A percentile compares a stretch with the other conserved stretches of the same genome.
These are phyloP conservation scores for Dynastes maya DNA, from an alignment of 2,888 invertebrate species.

Conservation along the genomic window DNA sequence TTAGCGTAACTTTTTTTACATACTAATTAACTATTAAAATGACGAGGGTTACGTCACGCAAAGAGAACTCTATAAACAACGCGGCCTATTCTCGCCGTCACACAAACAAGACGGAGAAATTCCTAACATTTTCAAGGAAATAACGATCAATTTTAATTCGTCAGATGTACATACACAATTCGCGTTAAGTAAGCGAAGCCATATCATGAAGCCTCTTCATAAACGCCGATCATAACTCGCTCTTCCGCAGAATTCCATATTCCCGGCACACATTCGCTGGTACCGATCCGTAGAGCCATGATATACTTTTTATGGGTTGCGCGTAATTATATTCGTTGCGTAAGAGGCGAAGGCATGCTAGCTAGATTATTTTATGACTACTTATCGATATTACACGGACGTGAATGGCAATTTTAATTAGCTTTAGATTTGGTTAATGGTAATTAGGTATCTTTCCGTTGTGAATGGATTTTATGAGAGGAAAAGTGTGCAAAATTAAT, in stretches of 20 bases:
- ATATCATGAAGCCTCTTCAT: conserved; percentile 7
- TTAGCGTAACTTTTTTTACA: conserved; percentile 18
- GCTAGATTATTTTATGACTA: background rate
- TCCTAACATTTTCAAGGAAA: conserved; percentile 8
- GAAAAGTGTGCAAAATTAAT: no score
- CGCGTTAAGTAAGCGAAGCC: background rate
- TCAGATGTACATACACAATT: conserved; percentile 9
- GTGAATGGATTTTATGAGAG: no score
- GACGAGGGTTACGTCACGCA: conserved; percentile 13
- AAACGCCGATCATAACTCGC: conserved; percentile 12
- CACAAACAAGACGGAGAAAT: background rate
- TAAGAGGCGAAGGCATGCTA: background rate
- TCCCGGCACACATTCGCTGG: conserved; percentile 8
- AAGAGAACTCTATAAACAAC: conserved; percentile 5
- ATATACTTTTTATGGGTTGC: conserved; percentile 1
- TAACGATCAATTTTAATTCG: conserved; percentile 12
- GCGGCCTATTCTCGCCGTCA: background rate
- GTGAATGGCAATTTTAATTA: background rate
- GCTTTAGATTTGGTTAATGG: no score
- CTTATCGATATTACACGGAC: conserved; percentile 1
- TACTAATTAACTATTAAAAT: conserved; percentile 10
- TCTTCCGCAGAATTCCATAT: conserved; percentile 25
- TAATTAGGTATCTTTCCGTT: no score
- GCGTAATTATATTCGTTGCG: conserved; percentile 19
- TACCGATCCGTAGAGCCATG: background rate